phyloP scores from a whole-genome alignment of 35 echinoderm and acorn worm genomes.

The Apostichopus californicus region DNA sequence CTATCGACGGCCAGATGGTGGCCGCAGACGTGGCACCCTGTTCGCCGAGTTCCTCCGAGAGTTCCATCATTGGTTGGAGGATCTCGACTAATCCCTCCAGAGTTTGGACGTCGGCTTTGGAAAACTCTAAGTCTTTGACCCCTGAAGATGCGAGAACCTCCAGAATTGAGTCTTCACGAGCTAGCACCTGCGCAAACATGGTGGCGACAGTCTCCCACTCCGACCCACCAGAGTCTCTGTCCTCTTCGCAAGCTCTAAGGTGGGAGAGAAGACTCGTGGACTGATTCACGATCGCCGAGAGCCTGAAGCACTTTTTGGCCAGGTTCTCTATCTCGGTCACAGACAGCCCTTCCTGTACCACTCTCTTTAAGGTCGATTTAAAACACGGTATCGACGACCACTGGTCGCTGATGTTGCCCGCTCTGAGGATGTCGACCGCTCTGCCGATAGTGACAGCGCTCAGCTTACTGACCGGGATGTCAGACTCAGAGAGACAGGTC shows the following conservation, averaged over 20 bases:
- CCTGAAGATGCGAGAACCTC: neutral
- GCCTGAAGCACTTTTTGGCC: neutral
- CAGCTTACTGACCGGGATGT: conserved; percentile 12
- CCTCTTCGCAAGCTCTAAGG: neutral
- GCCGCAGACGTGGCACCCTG: conserved; percentile 13
- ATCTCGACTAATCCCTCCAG: conserved; percentile 45
- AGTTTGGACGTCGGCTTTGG: conserved; percentile 37
- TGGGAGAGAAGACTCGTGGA: conserved; percentile 1
- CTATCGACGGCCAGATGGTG: conserved; percentile 28
- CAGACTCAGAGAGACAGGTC: conserved; percentile 23
- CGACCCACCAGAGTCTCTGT: neutral
- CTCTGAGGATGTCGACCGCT: conserved; percentile 20
- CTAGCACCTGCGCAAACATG: conserved; percentile 6
- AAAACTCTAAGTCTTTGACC: conserved; percentile 23
- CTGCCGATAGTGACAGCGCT: conserved; percentile 11
- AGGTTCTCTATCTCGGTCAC: conserved; percentile 13
- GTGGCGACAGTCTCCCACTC: neutral
- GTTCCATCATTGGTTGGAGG: conserved; percentile 22
- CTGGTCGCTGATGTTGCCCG: conserved; percentile 21
- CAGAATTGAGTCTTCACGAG: conserved; percentile 11
- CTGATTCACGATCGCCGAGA: conserved; percentile 20
- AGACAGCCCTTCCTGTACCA: conserved; percentile 38
- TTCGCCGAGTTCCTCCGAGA: conserved; percentile 34
- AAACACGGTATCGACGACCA: conserved; percentile 40
- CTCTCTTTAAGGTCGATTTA: conserved; percentile 18